Conservation (phyloP, 2,797 vertebrate species). For the Accipiter fasciatus region DNA sequence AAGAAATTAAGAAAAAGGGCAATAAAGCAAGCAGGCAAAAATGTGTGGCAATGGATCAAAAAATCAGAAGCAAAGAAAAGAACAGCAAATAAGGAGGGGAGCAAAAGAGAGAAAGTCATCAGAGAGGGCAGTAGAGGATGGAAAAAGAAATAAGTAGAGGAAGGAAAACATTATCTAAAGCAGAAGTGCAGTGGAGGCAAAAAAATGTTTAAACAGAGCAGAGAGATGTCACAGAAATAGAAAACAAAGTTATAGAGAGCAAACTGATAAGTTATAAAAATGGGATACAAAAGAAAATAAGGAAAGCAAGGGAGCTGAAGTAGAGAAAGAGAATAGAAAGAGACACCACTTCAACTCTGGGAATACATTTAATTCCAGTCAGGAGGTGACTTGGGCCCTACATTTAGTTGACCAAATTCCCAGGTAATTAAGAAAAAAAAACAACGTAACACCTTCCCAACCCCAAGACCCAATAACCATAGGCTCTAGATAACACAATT, state of each 20-base stretch:
- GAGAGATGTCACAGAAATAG: not conserved
- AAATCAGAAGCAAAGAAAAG: conserved; percentile 16
- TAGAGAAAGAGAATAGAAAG: not conserved
- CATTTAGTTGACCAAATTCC: not conserved
- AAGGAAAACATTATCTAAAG: not conserved
- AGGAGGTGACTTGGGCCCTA: not conserved
- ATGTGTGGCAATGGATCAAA: not conserved
- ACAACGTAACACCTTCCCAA: rapidly evolving
- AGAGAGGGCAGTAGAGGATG: not conserved
- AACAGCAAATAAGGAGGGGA: not conserved
- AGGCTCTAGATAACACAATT: not conserved
- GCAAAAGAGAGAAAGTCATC: not conserved
- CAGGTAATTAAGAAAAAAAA: not conserved
- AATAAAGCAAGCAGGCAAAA: not conserved
- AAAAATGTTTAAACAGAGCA: not conserved
- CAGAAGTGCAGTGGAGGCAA: not conserved
- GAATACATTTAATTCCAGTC: not conserved
- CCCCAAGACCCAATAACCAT: not conserved
- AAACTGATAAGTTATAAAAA: not conserved
- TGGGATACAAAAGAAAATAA: not conserved
- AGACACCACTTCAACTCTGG: not conserved
- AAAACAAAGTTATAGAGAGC: not conserved
- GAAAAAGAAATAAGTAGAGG: conserved; percentile 14
- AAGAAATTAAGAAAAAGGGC: not conserved
- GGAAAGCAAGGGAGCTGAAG: not conserved